phyloP scores from a whole-genome alignment of 2,797 vertebrate species.

The Discoglossus pictus region DNA sequence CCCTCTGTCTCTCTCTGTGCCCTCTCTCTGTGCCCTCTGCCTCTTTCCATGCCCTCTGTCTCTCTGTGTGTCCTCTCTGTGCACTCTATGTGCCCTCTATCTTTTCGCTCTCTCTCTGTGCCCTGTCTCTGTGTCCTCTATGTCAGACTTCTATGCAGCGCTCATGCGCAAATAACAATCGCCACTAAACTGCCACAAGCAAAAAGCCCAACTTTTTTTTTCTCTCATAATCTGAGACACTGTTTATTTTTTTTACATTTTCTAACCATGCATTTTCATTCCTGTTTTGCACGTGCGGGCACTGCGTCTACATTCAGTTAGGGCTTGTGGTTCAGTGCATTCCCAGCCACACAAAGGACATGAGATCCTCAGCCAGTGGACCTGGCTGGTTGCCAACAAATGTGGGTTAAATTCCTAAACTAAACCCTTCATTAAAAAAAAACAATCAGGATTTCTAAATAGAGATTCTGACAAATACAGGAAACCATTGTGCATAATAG shows the following conservation, averaged over 20 bases:
- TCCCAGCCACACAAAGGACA: not conserved
- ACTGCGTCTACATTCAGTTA: conserved; percentile 16
- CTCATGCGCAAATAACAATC: too few species aligned
- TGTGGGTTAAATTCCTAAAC: not conserved
- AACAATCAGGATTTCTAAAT: conserved; percentile 1
- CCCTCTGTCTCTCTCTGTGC: too few species aligned
- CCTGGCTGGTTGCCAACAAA: not conserved
- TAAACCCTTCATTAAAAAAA: conserved; percentile 2
- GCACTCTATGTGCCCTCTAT: too few species aligned
- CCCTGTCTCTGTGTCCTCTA: too few species aligned
- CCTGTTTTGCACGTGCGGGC: conserved; percentile 24
- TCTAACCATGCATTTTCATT: conserved; percentile 7
- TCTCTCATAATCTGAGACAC: too few species aligned
- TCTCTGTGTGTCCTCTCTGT: too few species aligned
- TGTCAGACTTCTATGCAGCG: too few species aligned
- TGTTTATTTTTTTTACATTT: conserved; percentile 21
- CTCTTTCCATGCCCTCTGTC: too few species aligned
- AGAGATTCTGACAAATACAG: conserved; percentile 18
- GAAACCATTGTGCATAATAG: not conserved
- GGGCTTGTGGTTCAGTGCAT: not conserved
- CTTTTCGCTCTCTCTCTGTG: too few species aligned
- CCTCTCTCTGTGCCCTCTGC: too few species aligned
- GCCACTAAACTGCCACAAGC: too few species aligned
- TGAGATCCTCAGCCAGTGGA: conserved; percentile 2
- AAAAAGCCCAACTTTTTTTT: too few species aligned